Percentiles rank a stretch among this genome's conserved stretches.
Conservation (phyloP, 1,140 invertebrate genomes). For the Asobara japonica region DNA sequence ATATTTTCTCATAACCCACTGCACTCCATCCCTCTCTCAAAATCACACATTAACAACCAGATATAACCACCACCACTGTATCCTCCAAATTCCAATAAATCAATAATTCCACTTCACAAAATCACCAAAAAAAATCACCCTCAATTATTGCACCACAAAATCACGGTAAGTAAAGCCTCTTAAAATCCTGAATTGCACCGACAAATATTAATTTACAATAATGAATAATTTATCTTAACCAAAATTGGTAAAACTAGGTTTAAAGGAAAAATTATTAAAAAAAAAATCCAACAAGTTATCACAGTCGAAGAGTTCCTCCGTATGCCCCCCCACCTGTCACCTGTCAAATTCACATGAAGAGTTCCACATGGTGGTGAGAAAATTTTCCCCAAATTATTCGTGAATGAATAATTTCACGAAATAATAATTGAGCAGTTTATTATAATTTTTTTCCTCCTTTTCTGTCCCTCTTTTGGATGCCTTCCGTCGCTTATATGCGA, state of each 20-base stretch:
- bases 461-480: background rate
- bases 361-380: no score
- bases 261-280: no score
- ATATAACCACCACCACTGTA: background rate
- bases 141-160: background rate
- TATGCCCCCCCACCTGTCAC: no score
- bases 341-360: no score
- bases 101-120: conserved; percentile 20
- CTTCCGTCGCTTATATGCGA: conserved; percentile 19
- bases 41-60: background rate
- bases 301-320: no score
- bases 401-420: background rate
- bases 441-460: no score
- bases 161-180: background rate
- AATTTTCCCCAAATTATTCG: background rate
- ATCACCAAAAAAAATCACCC: background rate
- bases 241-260: no score
- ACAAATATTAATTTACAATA: background rate
- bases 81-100: background rate
- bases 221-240: background rate
- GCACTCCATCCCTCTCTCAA: conserved; percentile 21
- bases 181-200: background rate
- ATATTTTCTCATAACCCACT: conserved; percentile 54
- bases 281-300: conserved; percentile 18
- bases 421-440: no score